phyloP scores from a whole-genome alignment of 2,113 vertebrate species.

The Trachemys scripta region DNA sequence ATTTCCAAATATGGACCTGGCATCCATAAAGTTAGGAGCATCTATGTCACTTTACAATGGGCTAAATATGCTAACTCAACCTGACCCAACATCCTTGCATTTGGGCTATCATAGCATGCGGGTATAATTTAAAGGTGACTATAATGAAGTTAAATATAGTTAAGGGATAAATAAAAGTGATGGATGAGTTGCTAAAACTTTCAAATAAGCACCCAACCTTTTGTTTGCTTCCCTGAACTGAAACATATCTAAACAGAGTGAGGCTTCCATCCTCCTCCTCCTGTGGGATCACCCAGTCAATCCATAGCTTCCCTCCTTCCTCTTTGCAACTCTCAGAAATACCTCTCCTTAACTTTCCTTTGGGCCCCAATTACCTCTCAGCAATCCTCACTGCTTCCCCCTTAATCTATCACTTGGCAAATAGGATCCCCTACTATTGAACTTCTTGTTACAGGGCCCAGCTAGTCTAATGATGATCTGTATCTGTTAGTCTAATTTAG shows the following conservation, averaged over 20 bases:
- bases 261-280: background rate
- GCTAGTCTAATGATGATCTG: background rate
- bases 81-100: background rate
- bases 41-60: background rate
- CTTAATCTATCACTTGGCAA: background rate
- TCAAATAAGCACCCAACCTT: background rate
- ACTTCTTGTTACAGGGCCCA: background rate
- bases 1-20: background rate
- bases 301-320: background rate
- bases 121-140: slow-evolving; percentile 4
- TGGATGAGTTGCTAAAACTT: background rate
- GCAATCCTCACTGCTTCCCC: background rate
- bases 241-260: background rate
- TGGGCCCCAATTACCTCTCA: background rate
- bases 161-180: background rate
- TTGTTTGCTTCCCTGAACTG: background rate
- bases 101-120: background rate
- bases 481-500: background rate
- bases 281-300: background rate
- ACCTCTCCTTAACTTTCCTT: background rate
- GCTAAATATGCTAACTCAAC: background rate
- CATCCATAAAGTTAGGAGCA: background rate
- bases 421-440: background rate
- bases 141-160: background rate
- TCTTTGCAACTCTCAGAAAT: background rate